phyloP scores from a whole-genome alignment of 2,797 vertebrate species.

The Parauchenoglanis ngamensis region DNA sequence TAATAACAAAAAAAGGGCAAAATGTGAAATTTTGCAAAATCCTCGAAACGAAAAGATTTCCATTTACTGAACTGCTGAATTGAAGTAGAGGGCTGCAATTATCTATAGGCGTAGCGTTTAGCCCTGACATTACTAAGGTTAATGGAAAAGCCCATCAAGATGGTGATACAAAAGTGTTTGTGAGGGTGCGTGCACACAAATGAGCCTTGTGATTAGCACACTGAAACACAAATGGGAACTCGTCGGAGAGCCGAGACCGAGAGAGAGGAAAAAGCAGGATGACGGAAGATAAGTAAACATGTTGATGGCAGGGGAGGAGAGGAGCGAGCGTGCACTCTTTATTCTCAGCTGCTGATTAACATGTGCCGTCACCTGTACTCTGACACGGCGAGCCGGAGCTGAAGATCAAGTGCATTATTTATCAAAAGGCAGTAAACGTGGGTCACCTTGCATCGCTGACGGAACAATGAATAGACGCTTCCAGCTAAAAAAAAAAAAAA shows the following conservation, averaged over 20 bases:
- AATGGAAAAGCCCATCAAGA: conserved; percentile 36
- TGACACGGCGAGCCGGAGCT: conserved; percentile 36
- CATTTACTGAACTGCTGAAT: conserved; percentile 6
- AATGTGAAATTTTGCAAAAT: not conserved
- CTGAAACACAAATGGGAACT: not conserved
- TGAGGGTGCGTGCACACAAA: conserved; percentile 15
- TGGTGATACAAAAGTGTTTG: not conserved
- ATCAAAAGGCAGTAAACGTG: conserved; percentile 51
- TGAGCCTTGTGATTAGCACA: conserved; percentile 41
- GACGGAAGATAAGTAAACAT: conserved; percentile 24
- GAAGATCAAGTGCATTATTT: conserved; percentile 44
- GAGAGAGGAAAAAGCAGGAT: not conserved
- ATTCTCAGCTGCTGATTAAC: conserved; percentile 25
- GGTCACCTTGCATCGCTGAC: conserved; percentile 69
- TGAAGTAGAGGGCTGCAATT: not conserved
- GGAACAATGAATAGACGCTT: conserved; percentile 12
- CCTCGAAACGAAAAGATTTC: not conserved
- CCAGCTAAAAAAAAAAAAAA: not conserved
- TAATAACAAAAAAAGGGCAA: not conserved
- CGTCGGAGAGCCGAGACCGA: conserved; percentile 25
- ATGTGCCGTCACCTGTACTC: conserved; percentile 32
- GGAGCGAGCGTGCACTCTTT: not conserved
- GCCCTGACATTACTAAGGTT: not conserved
- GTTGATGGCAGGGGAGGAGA: conserved; percentile 8
- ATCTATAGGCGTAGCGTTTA: not conserved